These are phyloP conservation scores for Mastigias papua DNA, from an alignment of 30 jellyfish, hydroid and myxozoan genomes.

Conservation along the genomic window DNA sequence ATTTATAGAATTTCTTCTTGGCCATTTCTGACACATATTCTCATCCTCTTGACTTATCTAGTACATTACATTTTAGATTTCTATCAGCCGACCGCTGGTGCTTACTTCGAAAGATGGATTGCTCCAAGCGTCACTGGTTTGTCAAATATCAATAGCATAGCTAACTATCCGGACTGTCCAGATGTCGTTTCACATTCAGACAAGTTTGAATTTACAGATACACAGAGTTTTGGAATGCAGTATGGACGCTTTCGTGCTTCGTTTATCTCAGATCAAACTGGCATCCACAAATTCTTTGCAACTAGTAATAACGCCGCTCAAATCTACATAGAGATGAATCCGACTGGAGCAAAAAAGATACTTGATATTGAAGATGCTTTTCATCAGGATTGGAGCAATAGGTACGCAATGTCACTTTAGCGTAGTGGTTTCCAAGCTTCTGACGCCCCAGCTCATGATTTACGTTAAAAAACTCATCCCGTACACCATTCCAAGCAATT, in stretches of 20 bases:
- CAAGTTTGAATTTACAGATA: constrained; percentile 11
- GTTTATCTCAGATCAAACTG: constrained; percentile 52
- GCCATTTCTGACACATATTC: no score
- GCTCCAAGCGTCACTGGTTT: background rate
- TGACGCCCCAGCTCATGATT: no score
- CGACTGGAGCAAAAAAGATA: constrained; percentile 26
- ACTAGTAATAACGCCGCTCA: constrained; percentile 18
- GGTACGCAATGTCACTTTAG: background rate
- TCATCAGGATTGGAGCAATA: constrained; percentile 17
- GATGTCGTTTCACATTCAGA: constrained; percentile 16
- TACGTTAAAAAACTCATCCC: no score
- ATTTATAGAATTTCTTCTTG: no score
- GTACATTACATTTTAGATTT: constrained; percentile 1
- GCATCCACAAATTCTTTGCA: constrained; percentile 54
- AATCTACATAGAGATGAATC: constrained; percentile 15
- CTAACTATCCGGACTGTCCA: constrained; percentile 64
- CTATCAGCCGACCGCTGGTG: constrained; percentile 51
- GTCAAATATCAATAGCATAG: constrained; percentile 21
- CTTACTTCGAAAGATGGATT: constrained; percentile 35
- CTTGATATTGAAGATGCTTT: background rate
- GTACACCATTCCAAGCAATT: no score
- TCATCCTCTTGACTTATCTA: no score
- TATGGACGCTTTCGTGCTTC: constrained; percentile 30
- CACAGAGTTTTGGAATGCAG: background rate
- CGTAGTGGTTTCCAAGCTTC: background rate